Base-by-base conservation (phyloP, 2,888 invertebrate genomes). In the Frankliniella fusca region DNA sequence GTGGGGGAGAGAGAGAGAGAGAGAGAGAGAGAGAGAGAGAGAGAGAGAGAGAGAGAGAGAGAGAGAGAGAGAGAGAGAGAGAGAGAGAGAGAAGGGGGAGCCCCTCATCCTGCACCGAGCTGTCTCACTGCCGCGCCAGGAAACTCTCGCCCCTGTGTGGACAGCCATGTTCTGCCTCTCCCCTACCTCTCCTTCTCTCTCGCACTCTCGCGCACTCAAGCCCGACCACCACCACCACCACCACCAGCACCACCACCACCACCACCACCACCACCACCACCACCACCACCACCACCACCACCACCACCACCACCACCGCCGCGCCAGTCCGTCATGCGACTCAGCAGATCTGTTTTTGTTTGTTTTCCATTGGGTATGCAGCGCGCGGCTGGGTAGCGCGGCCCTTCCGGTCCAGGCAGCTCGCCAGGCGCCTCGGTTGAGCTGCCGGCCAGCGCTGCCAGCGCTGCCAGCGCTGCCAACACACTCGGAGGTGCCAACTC, bases 301-400 rank as follows among this genome's bases (percentile, higher is more conserved):
- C 50, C 50, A 15, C 50, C 15, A 50, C 50, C 50, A 15, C 50
- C 10, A 11, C 50, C 50, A 50, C 38, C 49, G 79, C 50, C 82
- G 65, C 28, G 80, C 82, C 80, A 80, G 81, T 81, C 80, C 76
- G 61, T 38, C 38, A 38, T 38, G 38, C 49, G 80, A 84, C 84
- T 84, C 83, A 81, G 84, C 70, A 76, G 70, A 76, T 76, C 23
- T 76, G 70, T 76, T 76, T 76, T 76, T 76, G 70, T 76, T 76
- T 76, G 70, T 76, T 27, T 76, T 76, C 70, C 70, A 76, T 76
- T 76, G 70, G 27, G 70, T 76, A 76, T 76, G 70, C 70, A 76
- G 70, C 27, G 27, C 23, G n/a, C n/a, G n/a, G n/a, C n/a, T n/a
- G n/a, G 23, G 70, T 70, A 23, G 70, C 28, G 76, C 27, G 50